Evolutionary conservation across 2,113 vertebrate species (phyloP).

Genomic region (Mungos mungo): DNA sequence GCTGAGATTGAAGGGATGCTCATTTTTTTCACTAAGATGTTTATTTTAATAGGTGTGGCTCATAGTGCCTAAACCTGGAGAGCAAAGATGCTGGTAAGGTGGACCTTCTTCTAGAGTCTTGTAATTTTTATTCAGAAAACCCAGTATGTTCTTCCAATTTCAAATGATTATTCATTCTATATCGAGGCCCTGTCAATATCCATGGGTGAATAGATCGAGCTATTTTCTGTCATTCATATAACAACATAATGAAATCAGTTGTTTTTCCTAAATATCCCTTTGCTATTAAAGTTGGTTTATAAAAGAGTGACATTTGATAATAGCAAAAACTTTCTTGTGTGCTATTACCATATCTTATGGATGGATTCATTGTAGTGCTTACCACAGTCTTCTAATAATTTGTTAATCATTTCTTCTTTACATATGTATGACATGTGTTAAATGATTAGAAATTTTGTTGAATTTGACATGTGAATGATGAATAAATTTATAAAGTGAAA

Average conservation of each 20-base stretch:
- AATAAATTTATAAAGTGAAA: not conserved
- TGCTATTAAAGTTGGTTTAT: not conserved
- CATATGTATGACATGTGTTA: not conserved
- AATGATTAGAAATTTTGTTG: not conserved
- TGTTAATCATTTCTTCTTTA: not conserved
- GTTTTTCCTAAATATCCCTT: not conserved
- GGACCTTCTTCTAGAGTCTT: not conserved
- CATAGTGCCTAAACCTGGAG: not conserved
- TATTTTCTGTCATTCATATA: not conserved
- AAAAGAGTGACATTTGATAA: not conserved
- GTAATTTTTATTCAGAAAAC: not conserved
- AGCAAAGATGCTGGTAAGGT: not conserved
- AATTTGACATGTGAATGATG: not conserved
- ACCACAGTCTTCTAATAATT: not conserved
- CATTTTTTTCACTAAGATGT: not conserved
- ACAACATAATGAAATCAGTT: not conserved
- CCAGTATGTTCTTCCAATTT: not conserved
- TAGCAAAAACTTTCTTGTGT: not conserved
- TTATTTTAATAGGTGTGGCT: not conserved
- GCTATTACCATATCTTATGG: not conserved
- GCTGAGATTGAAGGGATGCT: not conserved
- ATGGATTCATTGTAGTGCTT: not conserved
- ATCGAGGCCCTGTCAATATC: not conserved
- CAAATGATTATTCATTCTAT: not conserved
- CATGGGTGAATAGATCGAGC: not conserved